Percentiles rank a stretch among this genome's conserved stretches.
These are phyloP conservation scores for Melieria picta DNA, from an alignment of 2,888 invertebrate genomes.

Conservation along the genomic window DNA sequence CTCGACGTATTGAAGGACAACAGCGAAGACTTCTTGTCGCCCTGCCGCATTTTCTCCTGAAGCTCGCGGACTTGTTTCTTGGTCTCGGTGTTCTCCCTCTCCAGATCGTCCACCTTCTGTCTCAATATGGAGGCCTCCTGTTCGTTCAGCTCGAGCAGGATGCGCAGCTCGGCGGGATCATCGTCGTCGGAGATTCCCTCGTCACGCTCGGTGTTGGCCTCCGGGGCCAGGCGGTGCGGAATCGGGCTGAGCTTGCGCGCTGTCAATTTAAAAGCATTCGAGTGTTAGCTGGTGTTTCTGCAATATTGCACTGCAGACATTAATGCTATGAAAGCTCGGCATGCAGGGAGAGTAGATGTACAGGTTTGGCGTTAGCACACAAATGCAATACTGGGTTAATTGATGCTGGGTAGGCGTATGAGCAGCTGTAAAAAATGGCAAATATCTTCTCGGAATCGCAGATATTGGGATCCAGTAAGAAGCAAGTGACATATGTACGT, in stretches of 20 bases:
- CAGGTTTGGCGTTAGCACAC: background rate
- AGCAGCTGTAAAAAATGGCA: conserved; percentile 70
- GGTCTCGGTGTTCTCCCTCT: conserved; percentile 79
- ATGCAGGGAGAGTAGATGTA: too few species aligned
- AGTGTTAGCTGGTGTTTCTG: background rate
- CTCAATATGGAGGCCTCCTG: conserved; percentile 87
- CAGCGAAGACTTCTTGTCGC: conserved; percentile 46
- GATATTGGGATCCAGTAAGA: conserved; percentile 8
- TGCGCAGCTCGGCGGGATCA: conserved; percentile 83
- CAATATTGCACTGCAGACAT: too few species aligned
- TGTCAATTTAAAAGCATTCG: conserved; percentile 48
- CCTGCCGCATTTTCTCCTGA: conserved; percentile 72
- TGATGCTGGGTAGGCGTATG: conserved; percentile 43
- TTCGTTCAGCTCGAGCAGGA: conserved; percentile 88
- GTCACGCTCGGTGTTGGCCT: conserved; percentile 77
- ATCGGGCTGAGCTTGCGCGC: conserved; percentile 78
- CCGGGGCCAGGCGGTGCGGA: conserved; percentile 73
- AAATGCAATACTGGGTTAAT: conserved; percentile 3
- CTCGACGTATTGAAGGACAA: conserved; percentile 46
- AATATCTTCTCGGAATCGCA: conserved; percentile 20
- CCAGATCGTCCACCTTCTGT: conserved; percentile 85
- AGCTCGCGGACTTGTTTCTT: conserved; percentile 82
- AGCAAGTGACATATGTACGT: conserved; percentile 31
- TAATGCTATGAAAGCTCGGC: too few species aligned
- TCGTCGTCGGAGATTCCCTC: conserved; percentile 82